phyloP scores from a whole-genome alignment of 2,888 invertebrate genomes.

The Venustoraphidia nigricollis region DNA sequence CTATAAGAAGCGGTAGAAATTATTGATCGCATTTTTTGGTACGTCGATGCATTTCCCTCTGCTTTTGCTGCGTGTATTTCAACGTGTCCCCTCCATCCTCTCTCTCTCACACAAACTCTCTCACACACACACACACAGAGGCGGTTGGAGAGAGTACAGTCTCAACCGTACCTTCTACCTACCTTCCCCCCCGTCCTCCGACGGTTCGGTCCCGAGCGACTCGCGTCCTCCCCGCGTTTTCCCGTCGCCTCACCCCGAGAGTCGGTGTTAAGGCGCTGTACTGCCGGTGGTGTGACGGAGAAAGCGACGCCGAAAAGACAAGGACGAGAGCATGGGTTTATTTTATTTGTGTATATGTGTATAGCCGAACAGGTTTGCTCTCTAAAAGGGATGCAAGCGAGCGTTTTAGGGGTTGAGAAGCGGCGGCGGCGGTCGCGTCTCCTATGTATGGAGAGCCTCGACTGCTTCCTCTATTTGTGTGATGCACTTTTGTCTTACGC shows the following conservation, averaged over 20 bases:
- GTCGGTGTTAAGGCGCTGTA: conserved; percentile 3
- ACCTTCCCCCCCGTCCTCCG: background rate
- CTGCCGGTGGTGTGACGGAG: background rate
- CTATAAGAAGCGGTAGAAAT: conserved; percentile 28
- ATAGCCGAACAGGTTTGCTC: no score
- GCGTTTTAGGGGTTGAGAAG: no score
- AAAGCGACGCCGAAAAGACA: no score
- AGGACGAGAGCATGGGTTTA: no score
- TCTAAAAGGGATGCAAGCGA: no score
- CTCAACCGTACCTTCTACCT: background rate
- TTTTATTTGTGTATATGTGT: no score
- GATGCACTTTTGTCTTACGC: no score
- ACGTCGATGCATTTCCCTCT: conserved; percentile 22
- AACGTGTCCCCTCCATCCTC: conserved; percentile 8
- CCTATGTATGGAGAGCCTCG: no score
- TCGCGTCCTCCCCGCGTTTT: background rate
- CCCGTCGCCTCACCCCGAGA: conserved; percentile 4
- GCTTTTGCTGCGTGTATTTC: conserved; percentile 10
- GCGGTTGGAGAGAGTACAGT: background rate
- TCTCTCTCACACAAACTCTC: conserved; percentile 4
- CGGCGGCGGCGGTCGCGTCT: no score
- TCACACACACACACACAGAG: background rate
- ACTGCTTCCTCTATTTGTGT: no score
- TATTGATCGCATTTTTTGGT: conserved; percentile 35
- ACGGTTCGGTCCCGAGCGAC: conserved; percentile 6